These are phyloP conservation scores for Craterocephalus amniculus DNA, from an alignment of 2,797 vertebrate genomes.

Conservation along the genomic window DNA sequence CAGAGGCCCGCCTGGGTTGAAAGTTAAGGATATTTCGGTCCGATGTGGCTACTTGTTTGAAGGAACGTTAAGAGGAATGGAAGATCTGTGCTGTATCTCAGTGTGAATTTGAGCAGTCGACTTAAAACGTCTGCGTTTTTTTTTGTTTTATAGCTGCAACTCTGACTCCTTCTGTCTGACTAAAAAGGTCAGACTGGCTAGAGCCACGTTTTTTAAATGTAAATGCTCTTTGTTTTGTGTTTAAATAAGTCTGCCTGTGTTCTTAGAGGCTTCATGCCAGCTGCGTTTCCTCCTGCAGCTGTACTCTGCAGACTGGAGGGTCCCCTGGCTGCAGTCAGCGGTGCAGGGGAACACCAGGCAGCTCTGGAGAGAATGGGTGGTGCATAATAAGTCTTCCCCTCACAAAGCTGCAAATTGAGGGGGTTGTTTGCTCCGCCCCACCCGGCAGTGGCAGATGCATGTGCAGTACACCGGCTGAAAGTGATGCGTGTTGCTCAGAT, in stretches of 20 bases:
- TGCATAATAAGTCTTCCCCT: slow-evolving; percentile 58
- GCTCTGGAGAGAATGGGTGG: slow-evolving; percentile 44
- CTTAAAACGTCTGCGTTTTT: background rate
- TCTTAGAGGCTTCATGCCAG: slow-evolving; percentile 13
- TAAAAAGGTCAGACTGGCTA: slow-evolving; percentile 17
- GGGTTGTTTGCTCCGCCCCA: slow-evolving; percentile 42
- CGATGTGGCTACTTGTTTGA: background rate
- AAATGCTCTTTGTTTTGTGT: slow-evolving; percentile 43
- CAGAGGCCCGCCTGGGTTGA: slow-evolving; percentile 6
- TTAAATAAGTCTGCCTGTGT: slow-evolving; percentile 32
- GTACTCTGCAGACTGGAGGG: slow-evolving; percentile 49
- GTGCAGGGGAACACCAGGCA: slow-evolving; percentile 47
- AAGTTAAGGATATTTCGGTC: slow-evolving; percentile 19
- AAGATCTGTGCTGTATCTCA: background rate
- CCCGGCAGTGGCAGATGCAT: slow-evolving; percentile 36
- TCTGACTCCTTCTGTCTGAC: background rate
- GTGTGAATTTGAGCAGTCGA: slow-evolving; percentile 3
- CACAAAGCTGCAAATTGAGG: slow-evolving; percentile 66
- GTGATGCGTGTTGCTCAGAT: slow-evolving; percentile 12
- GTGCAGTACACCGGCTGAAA: slow-evolving; percentile 33
- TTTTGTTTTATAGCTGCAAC: background rate
- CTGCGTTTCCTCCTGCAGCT: slow-evolving; percentile 46
- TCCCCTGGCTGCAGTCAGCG: slow-evolving; percentile 49
- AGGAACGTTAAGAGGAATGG: background rate
- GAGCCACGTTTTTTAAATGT: slow-evolving; percentile 56